A percentile compares a stretch with the other conserved stretches of the same genome.
Conservation (phyloP, 2,113 vertebrate species). For the Pongo pygmaeus region DNA sequence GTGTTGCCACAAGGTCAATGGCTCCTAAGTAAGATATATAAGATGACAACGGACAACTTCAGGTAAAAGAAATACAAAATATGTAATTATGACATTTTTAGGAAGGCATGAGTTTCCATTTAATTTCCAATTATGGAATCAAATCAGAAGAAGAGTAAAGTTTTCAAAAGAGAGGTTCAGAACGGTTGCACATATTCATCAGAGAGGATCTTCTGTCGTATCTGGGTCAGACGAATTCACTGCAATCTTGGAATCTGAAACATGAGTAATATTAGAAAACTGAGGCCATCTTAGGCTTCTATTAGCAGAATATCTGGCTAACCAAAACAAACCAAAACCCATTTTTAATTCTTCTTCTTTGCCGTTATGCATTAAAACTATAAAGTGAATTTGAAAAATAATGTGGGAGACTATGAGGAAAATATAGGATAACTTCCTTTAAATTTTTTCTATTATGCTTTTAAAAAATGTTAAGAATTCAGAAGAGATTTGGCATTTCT, state of each 20-base stretch:
- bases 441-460: neutral
- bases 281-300: neutral
- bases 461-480: slow-evolving; percentile 10
- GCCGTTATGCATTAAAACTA: neutral
- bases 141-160: neutral
- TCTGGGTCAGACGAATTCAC: neutral
- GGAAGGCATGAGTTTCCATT: neutral
- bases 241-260: neutral
- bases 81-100: neutral
- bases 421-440: neutral
- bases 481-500: slow-evolving; percentile 37
- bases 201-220: neutral
- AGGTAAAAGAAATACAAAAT: neutral
- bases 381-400: neutral
- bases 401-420: neutral
- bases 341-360: neutral
- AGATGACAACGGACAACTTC: neutral
- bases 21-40: neutral
- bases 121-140: neutral
- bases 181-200: neutral
- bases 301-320: neutral
- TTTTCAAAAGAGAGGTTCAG: neutral
- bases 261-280: neutral
- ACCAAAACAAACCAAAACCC: neutral
- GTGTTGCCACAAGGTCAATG: neutral